phyloP scores from a whole-genome alignment of 30 jellyfish, hydroid and myxozoan species.

The Catostylus mosaicus region DNA sequence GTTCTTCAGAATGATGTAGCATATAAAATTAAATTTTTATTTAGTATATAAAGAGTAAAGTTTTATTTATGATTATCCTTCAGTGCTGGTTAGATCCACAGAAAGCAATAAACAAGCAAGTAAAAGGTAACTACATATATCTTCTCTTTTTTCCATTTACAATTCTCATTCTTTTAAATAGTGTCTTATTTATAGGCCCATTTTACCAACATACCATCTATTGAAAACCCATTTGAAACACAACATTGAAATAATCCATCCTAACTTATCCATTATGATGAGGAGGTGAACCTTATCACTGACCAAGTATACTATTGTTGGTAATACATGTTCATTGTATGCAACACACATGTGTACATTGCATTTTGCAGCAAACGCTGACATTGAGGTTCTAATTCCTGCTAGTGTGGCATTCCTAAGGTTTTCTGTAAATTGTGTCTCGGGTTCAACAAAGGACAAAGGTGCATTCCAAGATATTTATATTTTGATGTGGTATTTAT shows the following conservation, averaged over 20 bases:
- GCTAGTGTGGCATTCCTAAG: no score
- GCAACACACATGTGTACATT: no score
- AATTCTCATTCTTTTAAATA: neutral
- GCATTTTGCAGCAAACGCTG: no score
- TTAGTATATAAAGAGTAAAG: neutral
- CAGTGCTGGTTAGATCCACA: slow-evolving; percentile 95
- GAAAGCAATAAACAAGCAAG: slow-evolving; percentile 86
- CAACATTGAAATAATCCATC: neutral
- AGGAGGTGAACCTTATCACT: neutral
- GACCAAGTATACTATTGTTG: neutral
- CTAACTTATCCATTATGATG: neutral
- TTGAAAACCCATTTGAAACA: neutral
- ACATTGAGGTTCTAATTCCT: no score
- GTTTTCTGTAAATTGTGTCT: no score
- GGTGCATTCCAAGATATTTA: no score
- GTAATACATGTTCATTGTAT: no score
- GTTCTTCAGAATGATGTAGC: neutral
- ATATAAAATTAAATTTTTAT: no score
- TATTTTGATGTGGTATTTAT: no score
- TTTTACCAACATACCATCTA: neutral
- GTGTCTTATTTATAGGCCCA: neutral
- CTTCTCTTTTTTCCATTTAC: neutral
- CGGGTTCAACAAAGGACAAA: no score
- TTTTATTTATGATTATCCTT: neutral
- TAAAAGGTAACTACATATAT: slow-evolving; percentile 66